Base-by-base conservation (phyloP, 2,113 vertebrate genomes). In the Athene noctua region DNA sequence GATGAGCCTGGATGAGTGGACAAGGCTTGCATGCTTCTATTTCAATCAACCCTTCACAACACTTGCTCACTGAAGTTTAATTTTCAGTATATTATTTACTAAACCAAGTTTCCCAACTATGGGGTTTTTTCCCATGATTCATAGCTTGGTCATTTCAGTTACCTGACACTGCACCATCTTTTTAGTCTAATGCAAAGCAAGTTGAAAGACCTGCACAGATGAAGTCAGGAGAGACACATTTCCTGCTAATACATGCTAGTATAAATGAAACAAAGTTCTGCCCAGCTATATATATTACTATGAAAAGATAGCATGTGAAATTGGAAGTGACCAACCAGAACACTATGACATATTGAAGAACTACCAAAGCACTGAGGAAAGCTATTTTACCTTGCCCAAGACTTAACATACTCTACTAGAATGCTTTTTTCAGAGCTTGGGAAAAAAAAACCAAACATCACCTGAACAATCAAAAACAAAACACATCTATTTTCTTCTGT, bases 61-160 rank as follows among this genome's bases (percentile, higher is more conserved):
- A 68, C 15, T 46, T 88, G 21, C 9, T 77, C 34, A 51, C 0
- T 68, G 14, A 46, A 71, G 7, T 36, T 86, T 73, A 68, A 65
- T 62, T 86, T 88, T 80, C 75, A 86, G 21, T 54, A 68, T 8
- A 38, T 85, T 47, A 71, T 55, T 80, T 84, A 29, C 47, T 74
- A 90, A 92, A 89, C 6, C 8, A 80, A 46, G 34, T 65, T 78
- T 74, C 13, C 38, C 51, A 80, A 13, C 15, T 65, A 9, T 7
- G 10, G 10, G 7, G 0, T 2, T 30, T 29, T 52, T 47, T 67
- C 1, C 40, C 46, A 1, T 38, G 20, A 9, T 80, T 94, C n/a
- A 75, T 29, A 87, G 22, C 7, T 54, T 62, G 17, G 6, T 68
- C 22, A 55, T 68, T 74, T 46, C 2, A 2, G 38, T 49, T 74